These are phyloP conservation scores for Eublepharis macularius DNA, from an alignment of 2,113 vertebrate species.

Conservation along the genomic window DNA sequence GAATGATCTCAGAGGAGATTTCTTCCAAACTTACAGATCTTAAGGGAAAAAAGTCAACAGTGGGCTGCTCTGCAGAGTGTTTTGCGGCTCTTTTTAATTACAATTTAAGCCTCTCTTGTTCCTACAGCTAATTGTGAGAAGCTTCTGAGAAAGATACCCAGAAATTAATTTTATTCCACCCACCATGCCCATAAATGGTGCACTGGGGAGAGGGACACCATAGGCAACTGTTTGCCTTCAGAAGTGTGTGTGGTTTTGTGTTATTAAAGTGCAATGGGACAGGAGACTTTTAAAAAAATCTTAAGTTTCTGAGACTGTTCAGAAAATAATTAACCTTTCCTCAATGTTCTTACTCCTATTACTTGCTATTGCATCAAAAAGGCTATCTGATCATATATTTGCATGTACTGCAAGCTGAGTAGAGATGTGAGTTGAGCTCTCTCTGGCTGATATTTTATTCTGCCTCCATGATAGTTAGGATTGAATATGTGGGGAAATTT, in stretches of 20 bases:
- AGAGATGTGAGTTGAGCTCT: background rate
- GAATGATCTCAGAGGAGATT: conserved; percentile 52
- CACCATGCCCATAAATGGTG: background rate
- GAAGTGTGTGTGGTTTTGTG: background rate
- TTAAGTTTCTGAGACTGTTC: background rate
- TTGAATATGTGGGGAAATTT: background rate
- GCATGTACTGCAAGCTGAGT: background rate
- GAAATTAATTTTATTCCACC: conserved; percentile 16
- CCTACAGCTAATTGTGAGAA: conserved; percentile 36
- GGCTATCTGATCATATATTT: background rate
- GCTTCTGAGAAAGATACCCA: conserved; percentile 36
- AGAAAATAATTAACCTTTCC: background rate
- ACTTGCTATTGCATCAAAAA: background rate
- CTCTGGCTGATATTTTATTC: background rate
- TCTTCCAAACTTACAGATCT: conserved; percentile 32
- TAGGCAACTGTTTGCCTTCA: background rate
- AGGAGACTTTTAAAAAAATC: background rate
- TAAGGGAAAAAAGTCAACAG: conserved; percentile 27
- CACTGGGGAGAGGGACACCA: background rate
- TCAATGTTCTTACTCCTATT: background rate
- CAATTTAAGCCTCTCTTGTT: conserved; percentile 26
- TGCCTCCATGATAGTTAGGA: background rate
- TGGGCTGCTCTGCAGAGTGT: conserved; percentile 5
- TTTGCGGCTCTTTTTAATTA: conserved; percentile 39
- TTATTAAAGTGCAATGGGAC: background rate